A percentile compares a stretch with the other conserved stretches of the same genome.
phyloP scores from a whole-genome alignment of 2,888 invertebrate genomes.

The Xestia sexstrigata region DNA sequence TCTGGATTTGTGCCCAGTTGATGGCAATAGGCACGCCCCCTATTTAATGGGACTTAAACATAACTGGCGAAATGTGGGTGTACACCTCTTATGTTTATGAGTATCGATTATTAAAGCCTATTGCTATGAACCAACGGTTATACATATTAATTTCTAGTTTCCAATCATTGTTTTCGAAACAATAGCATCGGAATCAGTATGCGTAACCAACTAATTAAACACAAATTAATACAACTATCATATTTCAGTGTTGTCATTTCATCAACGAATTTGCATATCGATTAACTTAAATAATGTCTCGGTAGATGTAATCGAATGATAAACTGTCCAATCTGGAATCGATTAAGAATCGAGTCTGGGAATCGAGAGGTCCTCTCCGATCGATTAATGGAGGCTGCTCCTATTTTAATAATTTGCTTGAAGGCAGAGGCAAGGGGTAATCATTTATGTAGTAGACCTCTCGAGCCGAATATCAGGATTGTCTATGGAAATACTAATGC shows the following conservation, averaged over 20 bases:
- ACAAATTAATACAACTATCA: slow-evolving; percentile 34
- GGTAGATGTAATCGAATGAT: slow-evolving; percentile 31
- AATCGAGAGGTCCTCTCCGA: slow-evolving; percentile 15
- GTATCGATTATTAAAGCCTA: slow-evolving; percentile 12
- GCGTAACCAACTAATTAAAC: slow-evolving; percentile 49
- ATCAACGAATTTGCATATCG: slow-evolving; percentile 46
- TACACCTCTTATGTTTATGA: not conserved
- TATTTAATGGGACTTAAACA: not conserved
- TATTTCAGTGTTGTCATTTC: slow-evolving; percentile 37
- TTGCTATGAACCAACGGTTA: not conserved
- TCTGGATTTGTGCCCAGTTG: no score
- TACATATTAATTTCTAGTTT: slow-evolving; percentile 23
- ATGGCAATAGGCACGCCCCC: not conserved
- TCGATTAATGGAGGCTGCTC: slow-evolving; percentile 45
- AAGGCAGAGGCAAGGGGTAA: slow-evolving; percentile 18
- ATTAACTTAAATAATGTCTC: slow-evolving; percentile 33
- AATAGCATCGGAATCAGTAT: slow-evolving; percentile 14
- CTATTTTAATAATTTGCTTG: slow-evolving; percentile 60
- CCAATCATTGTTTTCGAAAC: slow-evolving; percentile 28
- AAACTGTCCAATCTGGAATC: slow-evolving; percentile 40
- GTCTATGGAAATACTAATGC: slow-evolving; percentile 51
- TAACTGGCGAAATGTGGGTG: not conserved
- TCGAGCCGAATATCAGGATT: slow-evolving; percentile 36
- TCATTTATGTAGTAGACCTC: slow-evolving; percentile 58
- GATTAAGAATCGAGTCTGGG: slow-evolving; percentile 45